Conservation (phyloP, 2,797 vertebrate genomes). For the Lacerta viridis region DNA sequence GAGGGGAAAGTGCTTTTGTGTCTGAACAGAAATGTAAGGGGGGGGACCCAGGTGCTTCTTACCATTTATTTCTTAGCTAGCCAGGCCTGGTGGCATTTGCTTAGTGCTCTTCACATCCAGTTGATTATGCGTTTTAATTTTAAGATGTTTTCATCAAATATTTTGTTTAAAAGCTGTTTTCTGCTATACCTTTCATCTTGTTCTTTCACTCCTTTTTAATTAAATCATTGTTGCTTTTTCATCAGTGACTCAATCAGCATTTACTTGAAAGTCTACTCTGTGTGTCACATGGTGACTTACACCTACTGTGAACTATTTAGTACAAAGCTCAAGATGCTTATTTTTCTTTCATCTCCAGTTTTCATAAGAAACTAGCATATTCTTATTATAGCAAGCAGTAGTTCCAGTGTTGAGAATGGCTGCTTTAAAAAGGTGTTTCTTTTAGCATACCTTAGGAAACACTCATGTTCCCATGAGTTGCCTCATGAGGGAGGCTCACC, state of each 20-base stretch:
- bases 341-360: slow-evolving; percentile 71
- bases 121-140: slow-evolving; percentile 49
- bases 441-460: background rate
- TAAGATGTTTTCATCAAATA: slow-evolving; percentile 54
- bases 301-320: slow-evolving; percentile 61
- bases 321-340: slow-evolving; percentile 75
- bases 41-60: background rate
- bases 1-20: background rate
- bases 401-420: background rate
- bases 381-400: background rate
- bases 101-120: slow-evolving; percentile 40
- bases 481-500: background rate
- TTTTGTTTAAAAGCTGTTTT: slow-evolving; percentile 48
- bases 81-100: background rate
- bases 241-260: slow-evolving; percentile 72
- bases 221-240: slow-evolving; percentile 73
- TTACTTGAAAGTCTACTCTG: slow-evolving; percentile 75
- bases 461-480: background rate
- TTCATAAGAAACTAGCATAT: slow-evolving; percentile 5
- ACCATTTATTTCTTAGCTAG: background rate
- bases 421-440: background rate
- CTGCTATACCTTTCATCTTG: slow-evolving; percentile 50
- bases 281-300: slow-evolving; percentile 73
- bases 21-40: background rate
- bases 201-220: slow-evolving; percentile 73